Conservation (phyloP, 2,797 vertebrate genomes). For the Tinamus major region DNA sequence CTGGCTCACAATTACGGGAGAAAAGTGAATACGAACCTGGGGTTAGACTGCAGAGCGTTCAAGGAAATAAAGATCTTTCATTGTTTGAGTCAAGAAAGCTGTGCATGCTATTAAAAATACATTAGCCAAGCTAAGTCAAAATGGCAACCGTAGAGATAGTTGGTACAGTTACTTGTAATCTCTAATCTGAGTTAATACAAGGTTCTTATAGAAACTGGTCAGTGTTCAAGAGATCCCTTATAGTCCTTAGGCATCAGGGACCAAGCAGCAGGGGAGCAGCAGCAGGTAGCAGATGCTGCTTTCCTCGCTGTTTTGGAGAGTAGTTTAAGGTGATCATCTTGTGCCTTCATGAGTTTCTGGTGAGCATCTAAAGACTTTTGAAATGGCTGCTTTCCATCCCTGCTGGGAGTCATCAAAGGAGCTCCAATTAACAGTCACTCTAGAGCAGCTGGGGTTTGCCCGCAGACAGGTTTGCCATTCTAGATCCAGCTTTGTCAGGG, state of each 20-base stretch:
- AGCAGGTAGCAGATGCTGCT: fast-evolving
- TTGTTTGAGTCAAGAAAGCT: not conserved
- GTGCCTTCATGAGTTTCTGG: not conserved
- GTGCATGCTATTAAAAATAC: not conserved
- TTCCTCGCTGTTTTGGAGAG: not conserved
- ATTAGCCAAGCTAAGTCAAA: not conserved
- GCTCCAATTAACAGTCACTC: not conserved
- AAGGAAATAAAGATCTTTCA: not conserved
- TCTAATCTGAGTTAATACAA: not conserved
- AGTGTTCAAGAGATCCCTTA: not conserved
- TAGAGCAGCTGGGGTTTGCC: not conserved
- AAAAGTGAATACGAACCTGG: not conserved
- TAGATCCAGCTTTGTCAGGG: not conserved
- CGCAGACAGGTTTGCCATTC: not conserved
- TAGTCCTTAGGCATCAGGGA: not conserved
- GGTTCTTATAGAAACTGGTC: not conserved
- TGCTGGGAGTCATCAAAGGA: not conserved
- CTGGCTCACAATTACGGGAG: not conserved
- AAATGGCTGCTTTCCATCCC: not conserved
- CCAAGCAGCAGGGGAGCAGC: not conserved
- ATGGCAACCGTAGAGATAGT: not conserved
- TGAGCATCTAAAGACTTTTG: not conserved
- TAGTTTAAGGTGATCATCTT: not conserved
- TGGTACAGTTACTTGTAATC: not conserved
- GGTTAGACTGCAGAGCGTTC: not conserved